These are phyloP conservation scores for Enteromius trimaculatus DNA, from an alignment of 2,797 vertebrate genomes.

Conservation along the genomic window DNA sequence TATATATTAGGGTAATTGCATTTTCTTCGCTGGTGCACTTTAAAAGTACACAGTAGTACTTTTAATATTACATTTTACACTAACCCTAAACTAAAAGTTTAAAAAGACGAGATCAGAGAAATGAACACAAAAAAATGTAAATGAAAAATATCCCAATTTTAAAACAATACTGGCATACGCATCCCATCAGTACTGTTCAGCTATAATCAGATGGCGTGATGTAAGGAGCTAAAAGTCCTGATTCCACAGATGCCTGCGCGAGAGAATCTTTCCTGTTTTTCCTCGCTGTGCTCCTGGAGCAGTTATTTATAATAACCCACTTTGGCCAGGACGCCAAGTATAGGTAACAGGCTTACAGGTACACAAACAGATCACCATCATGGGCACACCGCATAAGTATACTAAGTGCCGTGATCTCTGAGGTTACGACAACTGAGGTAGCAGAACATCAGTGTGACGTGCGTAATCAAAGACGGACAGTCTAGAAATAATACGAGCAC, in stretches of 20 bases:
- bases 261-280: conserved; percentile 55
- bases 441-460: conserved; percentile 64
- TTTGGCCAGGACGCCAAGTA: conserved; percentile 80
- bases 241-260: conserved; percentile 54
- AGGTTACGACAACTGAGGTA: conserved; percentile 67
- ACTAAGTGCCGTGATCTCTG: conserved; percentile 74
- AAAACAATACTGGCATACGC: background rate
- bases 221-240: conserved; percentile 37
- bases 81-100: conserved; percentile 16
- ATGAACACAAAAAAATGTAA: background rate
- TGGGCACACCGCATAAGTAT: conserved; percentile 65
- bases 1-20: conserved; percentile 26
- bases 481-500: background rate
- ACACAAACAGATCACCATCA: conserved; percentile 72
- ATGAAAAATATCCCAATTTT: background rate
- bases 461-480: conserved; percentile 8
- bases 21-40: conserved; percentile 20
- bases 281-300: conserved; percentile 78
- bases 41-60: background rate
- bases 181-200: background rate
- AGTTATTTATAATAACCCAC: conserved; percentile 86
- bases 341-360: conserved; percentile 84
- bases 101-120: conserved; percentile 11
- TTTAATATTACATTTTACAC: conserved; percentile 22
- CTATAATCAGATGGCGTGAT: conserved; percentile 27